Base-by-base conservation (phyloP, 1,140 invertebrate species). In the Drosophila saltans region DNA sequence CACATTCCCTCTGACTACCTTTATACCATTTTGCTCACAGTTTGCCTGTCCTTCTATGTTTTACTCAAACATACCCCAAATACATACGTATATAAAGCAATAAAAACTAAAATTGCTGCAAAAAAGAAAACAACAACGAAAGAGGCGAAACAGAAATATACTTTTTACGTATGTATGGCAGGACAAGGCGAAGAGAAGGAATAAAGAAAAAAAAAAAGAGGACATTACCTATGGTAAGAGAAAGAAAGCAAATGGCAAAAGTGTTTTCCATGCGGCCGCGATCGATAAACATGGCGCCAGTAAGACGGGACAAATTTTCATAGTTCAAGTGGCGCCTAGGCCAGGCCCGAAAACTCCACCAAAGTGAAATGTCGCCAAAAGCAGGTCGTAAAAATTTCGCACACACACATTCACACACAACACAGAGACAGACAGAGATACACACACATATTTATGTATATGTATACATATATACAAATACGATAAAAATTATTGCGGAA, bases 281-380 rank as follows among this genome's bases (percentile, higher is more conserved):
- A 88, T 91, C 89, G 89, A 91, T 91, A 91, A 78, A 78, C 71
- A 76, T 70, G 89, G 89, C 89, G 89, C 89, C 89, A 91, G 60
- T 72, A 76, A 90, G 89, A 74, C 89, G 89, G 90, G 84, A 91
- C 89, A 86, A 83, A 90, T 91, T 88, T 91, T 91, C 90, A 91
- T 91, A 90, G 90, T 91, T 90, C 76, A 91, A 91, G 90, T 91
- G 89, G 89, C 89, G 89, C 89, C 89, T 91, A 90, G 75, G 75
- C 45, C 81, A 72, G 71, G 66, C 75, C 45, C 72, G 41, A 16
- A 36, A 55, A 52, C 59, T 40, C 66, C 45, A 45, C 59, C 43
- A 45, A 70, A 82, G 61, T 77, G 69, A 82, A 88, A 88, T 82
- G 76, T 88, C 69, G 73, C 84, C 84, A 70, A 83, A 74, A 86